Conservation (phyloP, 2,113 vertebrate species). For the Anser brachyrhynchus region DNA sequence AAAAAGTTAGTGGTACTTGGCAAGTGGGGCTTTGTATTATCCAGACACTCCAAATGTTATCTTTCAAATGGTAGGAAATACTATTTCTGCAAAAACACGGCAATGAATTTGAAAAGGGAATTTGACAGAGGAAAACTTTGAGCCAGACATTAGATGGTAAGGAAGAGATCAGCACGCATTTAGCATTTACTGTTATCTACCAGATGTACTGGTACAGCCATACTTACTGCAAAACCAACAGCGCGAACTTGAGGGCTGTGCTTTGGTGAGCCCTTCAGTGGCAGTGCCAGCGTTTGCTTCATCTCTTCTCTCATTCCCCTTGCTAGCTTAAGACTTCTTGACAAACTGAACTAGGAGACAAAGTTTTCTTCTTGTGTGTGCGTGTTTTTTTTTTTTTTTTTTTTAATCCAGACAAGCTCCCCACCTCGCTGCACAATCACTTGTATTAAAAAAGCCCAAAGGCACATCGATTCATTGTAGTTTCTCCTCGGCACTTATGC, state of each 20-base stretch:
- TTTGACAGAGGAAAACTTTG: neutral
- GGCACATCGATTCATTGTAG: neutral
- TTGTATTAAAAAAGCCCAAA: neutral
- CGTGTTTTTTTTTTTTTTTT: neutral
- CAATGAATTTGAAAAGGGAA: neutral
- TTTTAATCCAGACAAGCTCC: neutral
- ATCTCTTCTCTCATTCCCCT: accelerated
- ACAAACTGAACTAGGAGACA: neutral
- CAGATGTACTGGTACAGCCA: neutral
- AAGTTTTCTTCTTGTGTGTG: neutral
- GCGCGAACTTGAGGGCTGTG: neutral
- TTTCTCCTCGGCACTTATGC: neutral
- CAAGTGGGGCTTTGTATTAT: neutral
- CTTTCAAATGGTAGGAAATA: neutral
- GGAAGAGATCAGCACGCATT: neutral
- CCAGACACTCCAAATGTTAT: neutral
- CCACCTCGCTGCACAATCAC: neutral
- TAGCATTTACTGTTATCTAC: neutral
- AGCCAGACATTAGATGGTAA: neutral
- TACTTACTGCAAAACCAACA: neutral
- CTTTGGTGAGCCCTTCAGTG: neutral
- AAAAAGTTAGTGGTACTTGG: neutral
- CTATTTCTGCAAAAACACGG: neutral
- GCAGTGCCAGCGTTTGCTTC: neutral
- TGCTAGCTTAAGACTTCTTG: neutral